Evolutionary conservation across 2,113 vertebrate species (phyloP).

Genomic region (Otis tarda): DNA sequence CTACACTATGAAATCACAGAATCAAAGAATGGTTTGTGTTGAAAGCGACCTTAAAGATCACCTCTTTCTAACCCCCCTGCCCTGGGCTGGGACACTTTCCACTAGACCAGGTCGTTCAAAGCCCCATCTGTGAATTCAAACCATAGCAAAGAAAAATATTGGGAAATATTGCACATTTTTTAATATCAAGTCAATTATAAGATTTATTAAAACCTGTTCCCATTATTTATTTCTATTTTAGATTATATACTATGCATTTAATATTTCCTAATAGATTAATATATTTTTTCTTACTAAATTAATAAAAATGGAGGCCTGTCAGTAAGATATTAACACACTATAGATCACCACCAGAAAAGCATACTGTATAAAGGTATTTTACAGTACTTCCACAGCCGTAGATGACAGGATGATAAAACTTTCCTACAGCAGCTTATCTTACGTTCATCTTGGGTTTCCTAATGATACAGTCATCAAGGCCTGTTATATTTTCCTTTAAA

Average conservation of each 20-base stretch:
- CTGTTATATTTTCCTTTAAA: neutral
- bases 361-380: neutral
- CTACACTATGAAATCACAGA: neutral
- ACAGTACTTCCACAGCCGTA: neutral
- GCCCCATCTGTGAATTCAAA: neutral
- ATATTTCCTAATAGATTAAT: neutral
- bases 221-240: neutral
- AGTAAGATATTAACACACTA: neutral
- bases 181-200: neutral
- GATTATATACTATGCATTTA: neutral
- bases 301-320: neutral
- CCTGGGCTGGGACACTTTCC: too few species aligned
- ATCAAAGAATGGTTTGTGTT: too few species aligned
- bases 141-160: neutral
- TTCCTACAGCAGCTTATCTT: neutral
- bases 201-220: neutral
- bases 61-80: too few species aligned
- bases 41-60: too few species aligned
- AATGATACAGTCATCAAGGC: neutral
- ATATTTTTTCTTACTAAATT: neutral
- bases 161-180: neutral
- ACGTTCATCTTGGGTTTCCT: neutral
- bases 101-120: too few species aligned
- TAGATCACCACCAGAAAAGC: neutral
- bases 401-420: neutral